phyloP scores from a whole-genome alignment of 2,888 invertebrate genomes.

The Catocala fraxini region DNA sequence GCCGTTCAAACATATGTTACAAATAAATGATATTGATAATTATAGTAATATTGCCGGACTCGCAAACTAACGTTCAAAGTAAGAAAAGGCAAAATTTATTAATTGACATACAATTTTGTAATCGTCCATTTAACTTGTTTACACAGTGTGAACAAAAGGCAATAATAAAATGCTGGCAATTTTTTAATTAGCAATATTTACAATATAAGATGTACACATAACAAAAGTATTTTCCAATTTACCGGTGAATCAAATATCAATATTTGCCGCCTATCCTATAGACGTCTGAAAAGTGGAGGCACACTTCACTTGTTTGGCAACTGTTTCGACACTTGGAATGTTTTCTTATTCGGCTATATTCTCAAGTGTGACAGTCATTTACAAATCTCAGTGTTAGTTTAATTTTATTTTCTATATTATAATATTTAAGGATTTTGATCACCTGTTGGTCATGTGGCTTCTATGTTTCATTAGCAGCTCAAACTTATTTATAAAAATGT shows the following conservation, averaged over 20 bases:
- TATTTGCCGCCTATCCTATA: constrained; percentile 10
- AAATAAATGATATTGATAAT: constrained; percentile 42
- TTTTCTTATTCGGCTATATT: background rate
- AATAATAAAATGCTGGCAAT: constrained; percentile 21
- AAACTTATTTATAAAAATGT: constrained; percentile 2
- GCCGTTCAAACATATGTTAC: constrained; percentile 36
- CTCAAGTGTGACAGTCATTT: background rate
- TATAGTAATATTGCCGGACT: constrained; percentile 39
- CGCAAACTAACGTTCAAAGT: constrained; percentile 38
- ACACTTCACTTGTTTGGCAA: too few species aligned
- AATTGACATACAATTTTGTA: constrained; percentile 17
- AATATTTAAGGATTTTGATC: too few species aligned
- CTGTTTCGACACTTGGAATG: background rate
- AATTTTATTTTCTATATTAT: background rate
- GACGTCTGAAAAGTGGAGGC: background rate
- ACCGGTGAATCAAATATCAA: background rate
- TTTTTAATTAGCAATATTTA: constrained; percentile 24
- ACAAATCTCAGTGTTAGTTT: background rate
- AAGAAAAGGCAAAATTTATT: constrained; percentile 20
- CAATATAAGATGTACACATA: constrained; percentile 7
- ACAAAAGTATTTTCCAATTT: background rate
- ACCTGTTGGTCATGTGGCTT: background rate
- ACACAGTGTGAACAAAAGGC: constrained; percentile 18
- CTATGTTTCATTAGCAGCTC: constrained; percentile 2
- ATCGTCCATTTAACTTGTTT: constrained; percentile 28